Conservation (phyloP, 2,888 invertebrate genomes). For the Trichogramma evanescens region DNA sequence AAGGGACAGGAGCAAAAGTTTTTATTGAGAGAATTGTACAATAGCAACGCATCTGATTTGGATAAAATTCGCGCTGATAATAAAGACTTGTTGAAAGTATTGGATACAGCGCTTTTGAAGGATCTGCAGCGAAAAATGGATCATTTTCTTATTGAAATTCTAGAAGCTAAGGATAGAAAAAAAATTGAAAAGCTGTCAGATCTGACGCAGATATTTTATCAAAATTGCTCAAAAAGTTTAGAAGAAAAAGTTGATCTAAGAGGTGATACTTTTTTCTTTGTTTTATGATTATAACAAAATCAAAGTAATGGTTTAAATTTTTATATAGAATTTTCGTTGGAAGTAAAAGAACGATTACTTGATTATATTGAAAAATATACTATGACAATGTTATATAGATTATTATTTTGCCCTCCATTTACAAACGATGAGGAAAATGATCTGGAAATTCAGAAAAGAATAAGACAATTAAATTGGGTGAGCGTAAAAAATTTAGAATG, state of each 20-base stretch:
- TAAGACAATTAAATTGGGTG: constrained; percentile 94
- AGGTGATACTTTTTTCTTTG: constrained; percentile 32
- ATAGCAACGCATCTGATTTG: constrained; percentile 38
- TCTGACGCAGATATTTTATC: constrained; percentile 85
- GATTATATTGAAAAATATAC: constrained; percentile 92
- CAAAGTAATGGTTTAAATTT: neutral
- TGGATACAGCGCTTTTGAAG: constrained; percentile 42
- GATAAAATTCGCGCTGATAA: constrained; percentile 49
- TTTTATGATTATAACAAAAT: neutral
- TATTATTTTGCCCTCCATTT: constrained; percentile 80
- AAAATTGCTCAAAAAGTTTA: constrained; percentile 67
- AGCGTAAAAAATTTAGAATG: constrained; percentile 90
- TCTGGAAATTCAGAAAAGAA: constrained; percentile 83
- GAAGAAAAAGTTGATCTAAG: constrained; percentile 60
- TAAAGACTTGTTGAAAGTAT: constrained; percentile 34
- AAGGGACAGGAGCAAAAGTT: constrained; percentile 48
- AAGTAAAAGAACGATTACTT: constrained; percentile 74
- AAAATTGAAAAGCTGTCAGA: constrained; percentile 82
- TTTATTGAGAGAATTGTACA: constrained; percentile 20
- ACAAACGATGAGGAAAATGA: constrained; percentile 93
- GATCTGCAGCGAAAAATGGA: constrained; percentile 65
- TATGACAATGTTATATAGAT: constrained; percentile 81
- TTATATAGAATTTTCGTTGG: constrained; percentile 43
- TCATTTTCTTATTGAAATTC: constrained; percentile 59
- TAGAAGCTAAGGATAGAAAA: constrained; percentile 55